A percentile compares a stretch with the other conserved stretches of the same genome.
phyloP scores from a whole-genome alignment of 1,140 invertebrate species.

The Saccostrea glomerata region DNA sequence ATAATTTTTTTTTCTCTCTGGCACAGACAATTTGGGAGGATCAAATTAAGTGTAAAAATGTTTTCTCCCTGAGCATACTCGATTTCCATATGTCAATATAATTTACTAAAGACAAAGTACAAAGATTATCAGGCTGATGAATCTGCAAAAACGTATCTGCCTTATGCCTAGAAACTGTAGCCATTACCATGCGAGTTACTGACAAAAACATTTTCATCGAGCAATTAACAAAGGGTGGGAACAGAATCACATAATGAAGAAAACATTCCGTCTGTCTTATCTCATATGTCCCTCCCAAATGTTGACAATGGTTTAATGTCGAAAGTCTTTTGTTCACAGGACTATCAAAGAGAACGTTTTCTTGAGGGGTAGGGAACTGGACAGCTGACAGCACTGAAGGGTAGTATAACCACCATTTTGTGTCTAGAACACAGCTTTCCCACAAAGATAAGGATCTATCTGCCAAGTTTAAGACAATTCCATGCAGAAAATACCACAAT shows the following conservation, averaged over 20 bases:
- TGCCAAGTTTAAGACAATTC: constrained; percentile 14
- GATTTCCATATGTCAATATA: neutral
- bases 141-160: neutral
- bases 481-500: neutral
- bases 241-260: neutral
- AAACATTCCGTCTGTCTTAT: neutral
- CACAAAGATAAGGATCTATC: neutral
- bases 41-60: neutral
- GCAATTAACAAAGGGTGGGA: constrained; percentile 16
- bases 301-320: neutral
- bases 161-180: neutral
- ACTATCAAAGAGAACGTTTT: neutral
- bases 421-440: neutral
- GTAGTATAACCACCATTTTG: constrained; percentile 4
- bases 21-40: no score
- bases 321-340: neutral
- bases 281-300: neutral
- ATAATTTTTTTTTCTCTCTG: neutral
- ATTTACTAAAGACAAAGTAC: neutral
- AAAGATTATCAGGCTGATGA: neutral
- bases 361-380: neutral
- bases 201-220: neutral
- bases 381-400: neutral
- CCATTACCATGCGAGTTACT: constrained; percentile 3
- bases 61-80: neutral